phyloP scores from a whole-genome alignment of 2,113 vertebrate genomes.

The Rallus limicola region DNA sequence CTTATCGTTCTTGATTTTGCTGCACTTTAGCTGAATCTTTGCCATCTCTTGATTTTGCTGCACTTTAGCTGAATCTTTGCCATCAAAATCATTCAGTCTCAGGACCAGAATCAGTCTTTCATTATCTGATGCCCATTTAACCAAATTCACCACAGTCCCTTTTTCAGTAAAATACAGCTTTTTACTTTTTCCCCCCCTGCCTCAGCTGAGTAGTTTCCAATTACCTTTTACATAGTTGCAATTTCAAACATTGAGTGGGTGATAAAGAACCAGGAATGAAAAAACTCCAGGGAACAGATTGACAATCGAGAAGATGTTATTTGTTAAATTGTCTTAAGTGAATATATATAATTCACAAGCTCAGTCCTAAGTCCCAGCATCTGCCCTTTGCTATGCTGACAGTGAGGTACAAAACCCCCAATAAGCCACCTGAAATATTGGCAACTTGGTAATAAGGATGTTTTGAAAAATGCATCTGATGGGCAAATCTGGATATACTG shows the following conservation, averaged over 20 bases:
- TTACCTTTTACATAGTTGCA: background rate
- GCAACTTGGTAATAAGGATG: background rate
- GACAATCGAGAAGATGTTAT: background rate
- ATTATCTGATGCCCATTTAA: background rate
- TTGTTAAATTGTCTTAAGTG: background rate
- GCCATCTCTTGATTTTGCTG: background rate
- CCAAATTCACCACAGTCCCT: background rate
- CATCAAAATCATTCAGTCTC: background rate
- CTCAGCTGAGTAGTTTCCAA: background rate
- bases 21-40: background rate
- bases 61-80: background rate
- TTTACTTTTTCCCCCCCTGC: fast-evolving
- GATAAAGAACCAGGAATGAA: background rate
- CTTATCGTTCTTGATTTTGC: background rate
- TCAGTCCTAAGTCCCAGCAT: background rate
- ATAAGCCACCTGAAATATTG: background rate
- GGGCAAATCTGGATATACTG: background rate
- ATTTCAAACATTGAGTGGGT: background rate
- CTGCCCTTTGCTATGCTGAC: background rate
- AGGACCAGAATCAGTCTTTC: background rate
- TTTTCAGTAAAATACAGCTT: background rate
- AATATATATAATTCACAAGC: background rate
- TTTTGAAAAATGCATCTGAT: background rate
- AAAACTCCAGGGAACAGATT: background rate
- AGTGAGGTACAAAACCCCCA: fast-evolving